Base-by-base conservation (phyloP, 1,140 invertebrate genomes). In the Neodiprion fabricii region DNA sequence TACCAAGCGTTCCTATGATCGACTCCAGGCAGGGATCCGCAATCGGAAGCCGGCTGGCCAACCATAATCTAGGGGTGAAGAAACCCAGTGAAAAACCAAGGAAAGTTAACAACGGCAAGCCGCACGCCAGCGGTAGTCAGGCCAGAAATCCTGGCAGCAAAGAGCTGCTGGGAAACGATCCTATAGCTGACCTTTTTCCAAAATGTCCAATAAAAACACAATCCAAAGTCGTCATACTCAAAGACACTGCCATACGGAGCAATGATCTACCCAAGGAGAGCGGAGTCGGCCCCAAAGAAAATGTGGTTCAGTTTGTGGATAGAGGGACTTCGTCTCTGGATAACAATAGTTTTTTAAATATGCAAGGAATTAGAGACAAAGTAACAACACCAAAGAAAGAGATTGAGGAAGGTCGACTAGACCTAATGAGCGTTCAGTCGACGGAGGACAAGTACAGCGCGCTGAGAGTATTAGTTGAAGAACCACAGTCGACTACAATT, bases 371-470 rank as follows among this genome's bases (percentile, higher is more conserved):
- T 12, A 12, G 5, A 17, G 53, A 61, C n/a, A 61, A 61, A 17
- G 53, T 12, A 17, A 17, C 9, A 12, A 17, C n/a, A 12, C 28
- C 28, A 40, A 61, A 61, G 8, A 81, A 80, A 73, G 67, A 75
- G 9, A 71, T 70, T 21, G 79, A 79, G 75, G 75, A 48, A 75
- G 71, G 73, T 79, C 76, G 81, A 61, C 79, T 82, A 76, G 87
- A 88, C 77, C 79, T 89, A 68, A 88, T 89, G 86, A 87, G 75
- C 76, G 75, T 88, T 40, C 87, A 88, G 70, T 79, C 81, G 71
- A 61, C 53, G 11, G 88, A 90, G 76, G 89, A 90, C 74, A 88
- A 87, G 76, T 89, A 89, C 73, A 90, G 89, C 79, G 89, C 89
- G 67, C 80, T 90, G 68, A 86, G 89, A 81, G 82, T 82, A 77